Evolutionary conservation across 2,797 vertebrate genomes (phyloP), one percentile per base, ranked within the genome.

Genomic region (Capromys pilorides): DNA sequence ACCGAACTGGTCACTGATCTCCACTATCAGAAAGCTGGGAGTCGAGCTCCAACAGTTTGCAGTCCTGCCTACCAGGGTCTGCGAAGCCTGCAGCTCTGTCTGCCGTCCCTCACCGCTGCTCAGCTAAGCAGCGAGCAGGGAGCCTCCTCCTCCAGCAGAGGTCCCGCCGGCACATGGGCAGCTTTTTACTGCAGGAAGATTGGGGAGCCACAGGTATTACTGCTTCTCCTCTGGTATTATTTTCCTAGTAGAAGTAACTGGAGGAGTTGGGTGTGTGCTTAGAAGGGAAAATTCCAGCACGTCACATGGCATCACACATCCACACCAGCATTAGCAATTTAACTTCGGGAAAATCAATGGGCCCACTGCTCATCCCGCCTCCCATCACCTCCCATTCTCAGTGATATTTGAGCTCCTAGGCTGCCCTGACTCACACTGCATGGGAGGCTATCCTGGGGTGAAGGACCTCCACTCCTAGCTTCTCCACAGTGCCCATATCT

Each of bases 271-370:
- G 80, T 62, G 51, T 69, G 54, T 36, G 81, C 54, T 85, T 24
- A 83, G 79, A 92, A 89, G 78, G 82, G 82, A 90, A 96, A 93
- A 94, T 91, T 84, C 82, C 84, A 94, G 84, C 51, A 5, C 79
- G 73, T 93, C 92, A 94, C 85, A 19, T 3, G 88, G 45, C 9
- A 3, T 21, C 36, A 13, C 93, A 77, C 2, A 22, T 69, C 57
- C 67, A 45, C 2, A 33, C 13, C 33, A 11, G 1, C 21, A 41
- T 54, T 66, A 33, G 91, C 66, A 51, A 21, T 13, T 41, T 75
- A 77, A 71, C 57, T 90, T 62, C 66, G 51, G 89, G 79, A 61
- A 77, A 39, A 41, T 64, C 49, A 49, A 0, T 45, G 67, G 66
- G 66, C 82, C 69, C 54, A 51, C 5, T 79, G 21, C 19, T 64